These are phyloP conservation scores for Oxygymnocypris stewartii DNA, from an alignment of 2,113 vertebrate species.

Conservation along the genomic window DNA sequence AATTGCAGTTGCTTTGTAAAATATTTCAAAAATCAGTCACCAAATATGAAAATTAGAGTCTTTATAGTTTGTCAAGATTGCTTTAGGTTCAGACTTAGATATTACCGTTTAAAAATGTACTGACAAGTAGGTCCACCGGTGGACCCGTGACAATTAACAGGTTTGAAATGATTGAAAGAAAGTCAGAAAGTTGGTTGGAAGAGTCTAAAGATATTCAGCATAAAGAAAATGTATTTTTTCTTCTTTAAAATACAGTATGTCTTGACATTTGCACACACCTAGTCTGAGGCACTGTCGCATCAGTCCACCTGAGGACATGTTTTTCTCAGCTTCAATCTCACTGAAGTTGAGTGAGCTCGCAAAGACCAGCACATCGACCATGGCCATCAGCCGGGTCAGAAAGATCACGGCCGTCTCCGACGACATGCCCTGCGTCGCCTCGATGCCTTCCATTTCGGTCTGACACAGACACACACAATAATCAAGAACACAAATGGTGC, in stretches of 20 bases:
- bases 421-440: conserved; percentile 97
- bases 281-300: conserved; percentile 97
- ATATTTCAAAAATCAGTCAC: too few relatives aligned
- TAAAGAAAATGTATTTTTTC: neutral
- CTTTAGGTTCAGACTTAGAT: too few relatives aligned
- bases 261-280: conserved; percentile 67
- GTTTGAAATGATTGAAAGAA: neutral
- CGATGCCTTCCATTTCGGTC: conserved; percentile 92
- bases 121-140: too few relatives aligned
- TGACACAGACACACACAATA: conserved; percentile 63
- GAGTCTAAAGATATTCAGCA: neutral
- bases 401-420: conserved; percentile 94
- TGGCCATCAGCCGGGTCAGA: conserved; percentile 94
- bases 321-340: conserved; percentile 98
- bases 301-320: conserved; percentile 97
- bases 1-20: too few relatives aligned
- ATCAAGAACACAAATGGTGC: neutral
- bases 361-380: conserved; percentile 97
- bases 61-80: too few relatives aligned
- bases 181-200: neutral
- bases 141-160: too few relatives aligned
- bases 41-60: too few relatives aligned
- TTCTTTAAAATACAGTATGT: conserved; percentile 19
- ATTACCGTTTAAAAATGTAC: too few relatives aligned
- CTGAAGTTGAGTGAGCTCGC: conserved; percentile 98